Base-by-base conservation (phyloP, 2,797 vertebrate genomes). In the Siniperca scherzeri region DNA sequence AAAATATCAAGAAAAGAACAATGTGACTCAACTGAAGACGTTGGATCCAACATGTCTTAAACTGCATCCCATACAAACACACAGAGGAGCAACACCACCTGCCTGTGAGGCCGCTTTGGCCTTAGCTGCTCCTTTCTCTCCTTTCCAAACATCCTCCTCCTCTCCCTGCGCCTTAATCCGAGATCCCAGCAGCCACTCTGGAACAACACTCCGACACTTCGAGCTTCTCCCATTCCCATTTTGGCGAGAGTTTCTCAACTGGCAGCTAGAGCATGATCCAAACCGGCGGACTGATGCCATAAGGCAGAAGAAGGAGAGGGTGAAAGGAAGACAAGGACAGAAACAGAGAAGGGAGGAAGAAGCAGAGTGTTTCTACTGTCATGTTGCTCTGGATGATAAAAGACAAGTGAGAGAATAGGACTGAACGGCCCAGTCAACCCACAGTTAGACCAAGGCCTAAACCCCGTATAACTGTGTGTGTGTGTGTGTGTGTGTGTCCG, bases 211-310 rank as follows among this genome's bases (percentile, higher is more conserved):
- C 48, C 90, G 88, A 81, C 77, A 65, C 72, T 93, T 94, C 89
- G 91, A 80, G 52, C 44, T 82, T 70, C 91, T 88, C 70, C 78
- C 90, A 3, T 88, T 88, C 52, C 80, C 83, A 74, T 86, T 90
- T 30, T 85, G 74, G 19, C 11, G 60, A 14, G 87, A 71, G 25
- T 93, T 93, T 79, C 93, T 92, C 73, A 94, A 79, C 88, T 89
- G 91, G 86, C 93, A 95, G 77, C 94, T 90, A 65, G 94, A 94
- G 83, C 93, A 95, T 57, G 94, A 93, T 69, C 93, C 93, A 46
- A 94, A 95, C 62, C 88, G 88, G 27, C 91, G 92, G n/a, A 93
- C 70, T 7, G 94, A 94, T 69, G 94, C 95, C 96, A 96, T 96
- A 84, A 79, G 89, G 79, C 42, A 62, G 71, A 56, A 7, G 52